A percentile compares a stretch with the other conserved stretches of the same genome.
Conservation (phyloP, 2,113 vertebrate genomes). For the Myrmecobius fasciatus region DNA sequence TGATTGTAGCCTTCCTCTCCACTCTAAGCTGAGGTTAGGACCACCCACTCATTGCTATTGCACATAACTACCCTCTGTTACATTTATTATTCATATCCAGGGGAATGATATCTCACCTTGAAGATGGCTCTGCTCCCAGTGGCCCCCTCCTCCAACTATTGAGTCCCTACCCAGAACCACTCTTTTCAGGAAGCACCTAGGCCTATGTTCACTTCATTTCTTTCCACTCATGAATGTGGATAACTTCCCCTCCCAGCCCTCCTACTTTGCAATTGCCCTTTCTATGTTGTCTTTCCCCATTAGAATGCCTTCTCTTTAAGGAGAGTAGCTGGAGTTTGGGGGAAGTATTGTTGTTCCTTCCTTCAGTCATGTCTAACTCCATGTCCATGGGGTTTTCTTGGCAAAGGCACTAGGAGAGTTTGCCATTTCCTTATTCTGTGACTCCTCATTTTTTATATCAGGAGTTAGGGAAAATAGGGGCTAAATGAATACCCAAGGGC, state of each 20-base stretch:
- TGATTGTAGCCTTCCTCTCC: constrained; percentile 43
- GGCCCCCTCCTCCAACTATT: not conserved
- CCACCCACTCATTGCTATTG: constrained; percentile 48
- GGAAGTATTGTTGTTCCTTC: not conserved
- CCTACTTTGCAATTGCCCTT: not conserved
- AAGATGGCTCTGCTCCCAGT: not conserved
- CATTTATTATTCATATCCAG: not conserved
- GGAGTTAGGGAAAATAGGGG: not conserved
- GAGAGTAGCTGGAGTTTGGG: not conserved
- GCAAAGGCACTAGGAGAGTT: not conserved
- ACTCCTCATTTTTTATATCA: not conserved
- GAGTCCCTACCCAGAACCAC: not conserved
- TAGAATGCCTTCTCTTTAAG: not conserved
- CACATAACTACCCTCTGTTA: not conserved
- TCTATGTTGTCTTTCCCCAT: not conserved
- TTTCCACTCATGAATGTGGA: not conserved
- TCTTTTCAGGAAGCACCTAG: not conserved
- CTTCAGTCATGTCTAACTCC: not conserved
- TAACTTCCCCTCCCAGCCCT: not conserved
- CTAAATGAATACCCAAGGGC: not conserved
- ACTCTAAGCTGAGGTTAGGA: constrained; percentile 49
- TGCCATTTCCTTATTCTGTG: not conserved
- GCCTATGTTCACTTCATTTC: not conserved
- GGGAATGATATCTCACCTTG: not conserved
- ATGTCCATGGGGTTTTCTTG: not conserved